Percentiles rank a stretch among this genome's conserved stretches.
These are phyloP conservation scores for Tachycineta bicolor DNA, from an alignment of 2,113 vertebrate species.

Conservation along the genomic window DNA sequence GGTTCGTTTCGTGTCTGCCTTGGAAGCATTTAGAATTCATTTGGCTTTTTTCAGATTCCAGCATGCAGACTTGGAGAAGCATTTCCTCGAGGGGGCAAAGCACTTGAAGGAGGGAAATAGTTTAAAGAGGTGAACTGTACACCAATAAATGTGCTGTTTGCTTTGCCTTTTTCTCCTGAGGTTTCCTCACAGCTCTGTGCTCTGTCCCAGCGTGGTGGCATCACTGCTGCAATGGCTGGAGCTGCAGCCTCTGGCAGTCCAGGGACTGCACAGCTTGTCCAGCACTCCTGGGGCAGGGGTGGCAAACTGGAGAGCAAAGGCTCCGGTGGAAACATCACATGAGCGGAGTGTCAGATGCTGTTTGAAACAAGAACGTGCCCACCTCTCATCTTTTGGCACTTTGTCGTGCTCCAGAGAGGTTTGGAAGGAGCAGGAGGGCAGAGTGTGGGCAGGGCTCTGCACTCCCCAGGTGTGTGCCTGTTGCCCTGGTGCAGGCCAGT, in stretches of 20 bases:
- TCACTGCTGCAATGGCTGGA: accelerated
- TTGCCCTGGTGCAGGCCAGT: neutral
- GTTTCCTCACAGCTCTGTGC: neutral
- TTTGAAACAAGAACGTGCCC: neutral
- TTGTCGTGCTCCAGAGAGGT: neutral
- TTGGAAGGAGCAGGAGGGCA: neutral
- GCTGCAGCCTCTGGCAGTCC: neutral
- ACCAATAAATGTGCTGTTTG: neutral
- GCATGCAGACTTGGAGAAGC: neutral
- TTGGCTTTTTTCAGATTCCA: slow-evolving; percentile 6
- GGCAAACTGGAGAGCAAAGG: neutral
- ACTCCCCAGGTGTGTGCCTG: accelerated
- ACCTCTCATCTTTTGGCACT: neutral
- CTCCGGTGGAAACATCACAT: accelerated
- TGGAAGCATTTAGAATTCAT: neutral
- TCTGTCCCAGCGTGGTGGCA: accelerated
- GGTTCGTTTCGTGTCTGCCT: neutral
- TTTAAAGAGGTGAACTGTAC: neutral
- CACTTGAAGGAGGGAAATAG: neutral
- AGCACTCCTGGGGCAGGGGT: accelerated
- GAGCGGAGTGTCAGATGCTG: neutral
- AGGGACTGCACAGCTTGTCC: neutral
- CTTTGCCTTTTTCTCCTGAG: neutral
- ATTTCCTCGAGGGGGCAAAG: neutral
- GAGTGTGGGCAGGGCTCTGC: neutral